Evolutionary conservation across 2,113 vertebrate genomes (phyloP).

Genomic region (Neotragus pygmaeus): DNA sequence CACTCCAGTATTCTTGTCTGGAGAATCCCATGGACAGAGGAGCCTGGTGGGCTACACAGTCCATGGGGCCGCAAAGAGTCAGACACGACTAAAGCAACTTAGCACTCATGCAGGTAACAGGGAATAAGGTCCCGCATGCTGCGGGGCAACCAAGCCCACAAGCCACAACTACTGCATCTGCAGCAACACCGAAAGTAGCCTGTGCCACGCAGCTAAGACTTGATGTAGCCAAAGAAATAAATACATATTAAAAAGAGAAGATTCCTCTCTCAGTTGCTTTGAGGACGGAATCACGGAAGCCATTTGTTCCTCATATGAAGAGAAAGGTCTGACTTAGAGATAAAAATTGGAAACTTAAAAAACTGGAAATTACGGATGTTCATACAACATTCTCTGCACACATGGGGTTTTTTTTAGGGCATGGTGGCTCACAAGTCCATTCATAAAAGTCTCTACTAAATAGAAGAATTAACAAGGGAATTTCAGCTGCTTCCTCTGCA

Average conservation of each 20-base stretch:
- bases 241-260: neutral
- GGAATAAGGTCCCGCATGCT: neutral
- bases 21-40: neutral
- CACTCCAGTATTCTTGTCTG: neutral
- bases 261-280: neutral
- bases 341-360: neutral
- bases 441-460: neutral
- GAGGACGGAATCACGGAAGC: neutral
- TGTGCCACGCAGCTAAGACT: neutral
- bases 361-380: neutral
- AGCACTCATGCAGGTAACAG: neutral
- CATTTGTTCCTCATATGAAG: neutral
- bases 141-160: neutral
- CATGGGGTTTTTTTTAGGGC: neutral
- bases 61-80: neutral
- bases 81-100: neutral
- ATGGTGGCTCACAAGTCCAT: neutral
- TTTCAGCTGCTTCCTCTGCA: too few relatives aligned
- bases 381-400: neutral
- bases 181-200: neutral
- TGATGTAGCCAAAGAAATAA: neutral
- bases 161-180: neutral
- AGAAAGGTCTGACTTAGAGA: neutral
- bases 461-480: neutral
- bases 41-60: neutral